A percentile compares a stretch with the other conserved stretches of the same genome.
Conservation (phyloP, 2,797 vertebrate genomes). For the Myotis pilosus region DNA sequence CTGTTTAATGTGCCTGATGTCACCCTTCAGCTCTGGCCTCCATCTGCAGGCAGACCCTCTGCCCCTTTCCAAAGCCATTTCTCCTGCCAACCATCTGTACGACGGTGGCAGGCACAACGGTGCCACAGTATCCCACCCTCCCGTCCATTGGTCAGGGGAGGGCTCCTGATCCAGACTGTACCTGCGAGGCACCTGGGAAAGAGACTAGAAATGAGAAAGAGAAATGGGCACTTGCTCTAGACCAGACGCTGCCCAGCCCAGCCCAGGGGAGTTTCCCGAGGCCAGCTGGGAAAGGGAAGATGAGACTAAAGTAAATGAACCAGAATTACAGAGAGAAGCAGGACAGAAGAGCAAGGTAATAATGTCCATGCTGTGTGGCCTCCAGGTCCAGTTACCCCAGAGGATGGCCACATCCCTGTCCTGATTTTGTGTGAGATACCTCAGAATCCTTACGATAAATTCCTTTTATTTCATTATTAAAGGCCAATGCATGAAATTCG, state of each 20-base stretch:
- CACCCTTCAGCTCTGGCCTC: background rate
- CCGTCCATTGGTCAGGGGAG: background rate
- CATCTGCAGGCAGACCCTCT: background rate
- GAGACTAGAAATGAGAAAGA: background rate
- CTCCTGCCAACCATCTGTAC: background rate
- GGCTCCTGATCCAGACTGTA: background rate
- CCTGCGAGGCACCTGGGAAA: background rate
- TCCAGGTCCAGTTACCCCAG: no score
- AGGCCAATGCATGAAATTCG: no score
- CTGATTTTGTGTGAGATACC: background rate
- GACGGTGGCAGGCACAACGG: background rate
- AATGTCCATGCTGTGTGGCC: accelerated
- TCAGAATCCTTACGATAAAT: background rate
- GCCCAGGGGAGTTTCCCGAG: background rate
- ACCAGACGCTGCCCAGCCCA: background rate
- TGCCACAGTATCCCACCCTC: background rate
- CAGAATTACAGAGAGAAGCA: background rate
- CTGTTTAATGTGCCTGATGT: background rate
- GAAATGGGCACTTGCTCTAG: accelerated
- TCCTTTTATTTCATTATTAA: background rate
- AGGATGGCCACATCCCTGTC: no score
- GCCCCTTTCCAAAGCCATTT: background rate
- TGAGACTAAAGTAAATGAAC: background rate
- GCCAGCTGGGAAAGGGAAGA: background rate
- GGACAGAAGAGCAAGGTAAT: background rate